phyloP scores from a whole-genome alignment of 1,140 invertebrate genomes.

The Drosophila lowei region DNA sequence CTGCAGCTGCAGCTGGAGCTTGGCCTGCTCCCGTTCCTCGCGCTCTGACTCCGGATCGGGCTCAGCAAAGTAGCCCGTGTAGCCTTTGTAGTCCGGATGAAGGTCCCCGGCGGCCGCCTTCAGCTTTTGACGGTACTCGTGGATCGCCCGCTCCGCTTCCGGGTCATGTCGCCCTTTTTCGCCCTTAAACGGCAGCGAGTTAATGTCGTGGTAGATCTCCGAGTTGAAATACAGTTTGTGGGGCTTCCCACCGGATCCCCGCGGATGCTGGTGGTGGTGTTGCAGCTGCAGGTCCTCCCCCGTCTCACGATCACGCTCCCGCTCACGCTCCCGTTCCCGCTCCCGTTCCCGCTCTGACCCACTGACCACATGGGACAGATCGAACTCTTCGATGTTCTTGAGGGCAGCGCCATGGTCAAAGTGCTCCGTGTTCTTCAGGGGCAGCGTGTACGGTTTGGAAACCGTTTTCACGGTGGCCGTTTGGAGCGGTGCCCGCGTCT shows the following conservation, averaged over 20 bases:
- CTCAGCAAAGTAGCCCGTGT: slow-evolving; percentile 75
- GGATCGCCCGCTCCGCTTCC: slow-evolving; percentile 22
- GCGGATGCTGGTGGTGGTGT: not conserved
- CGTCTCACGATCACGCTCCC: slow-evolving; percentile 15
- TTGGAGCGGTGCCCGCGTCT: slow-evolving; percentile 73
- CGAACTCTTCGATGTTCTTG: slow-evolving; percentile 79
- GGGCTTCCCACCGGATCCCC: slow-evolving; percentile 39
- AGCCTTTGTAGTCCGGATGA: slow-evolving; percentile 73
- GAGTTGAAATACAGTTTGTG: slow-evolving; percentile 79
- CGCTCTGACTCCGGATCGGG: slow-evolving; percentile 36
- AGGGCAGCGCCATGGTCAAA: slow-evolving; percentile 75
- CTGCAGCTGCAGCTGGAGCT: slow-evolving; percentile 4
- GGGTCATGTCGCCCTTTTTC: slow-evolving; percentile 48
- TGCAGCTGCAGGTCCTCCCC: slow-evolving; percentile 4
- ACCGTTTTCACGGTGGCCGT: slow-evolving; percentile 80
- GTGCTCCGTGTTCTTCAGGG: slow-evolving; percentile 65
- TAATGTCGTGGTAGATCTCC: slow-evolving; percentile 82
- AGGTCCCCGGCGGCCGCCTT: slow-evolving; percentile 42
- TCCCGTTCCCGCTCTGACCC: slow-evolving; percentile 35
- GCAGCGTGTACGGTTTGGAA: slow-evolving; percentile 73
- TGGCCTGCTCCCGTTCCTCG: slow-evolving; percentile 24
- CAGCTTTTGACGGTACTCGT: slow-evolving; percentile 69
- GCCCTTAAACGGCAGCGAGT: slow-evolving; percentile 72
- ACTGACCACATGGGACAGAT: slow-evolving; percentile 75
- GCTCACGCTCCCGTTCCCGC: slow-evolving; percentile 15